These are phyloP conservation scores for Odontocolon sp. DNA, from an alignment of 2,888 invertebrate genomes.

Conservation along the genomic window DNA sequence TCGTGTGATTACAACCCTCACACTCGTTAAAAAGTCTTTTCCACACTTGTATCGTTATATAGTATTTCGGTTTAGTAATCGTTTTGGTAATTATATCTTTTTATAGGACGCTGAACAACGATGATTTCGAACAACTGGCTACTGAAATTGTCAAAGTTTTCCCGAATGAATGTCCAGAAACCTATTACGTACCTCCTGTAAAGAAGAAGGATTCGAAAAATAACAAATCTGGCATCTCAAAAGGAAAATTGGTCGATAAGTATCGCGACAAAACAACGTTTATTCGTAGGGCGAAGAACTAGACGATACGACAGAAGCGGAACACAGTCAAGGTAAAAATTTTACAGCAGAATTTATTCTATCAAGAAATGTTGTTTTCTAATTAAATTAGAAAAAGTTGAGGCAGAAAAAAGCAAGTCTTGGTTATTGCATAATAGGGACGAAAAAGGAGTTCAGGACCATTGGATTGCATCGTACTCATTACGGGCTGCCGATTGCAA, in stretches of 20 bases:
- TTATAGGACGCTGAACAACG: constrained; percentile 25
- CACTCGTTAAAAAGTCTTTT: too few species aligned
- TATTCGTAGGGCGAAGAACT: constrained; percentile 23
- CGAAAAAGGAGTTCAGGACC: constrained; percentile 6
- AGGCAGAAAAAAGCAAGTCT: constrained; percentile 13
- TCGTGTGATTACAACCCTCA: too few species aligned
- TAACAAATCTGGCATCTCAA: constrained; percentile 29
- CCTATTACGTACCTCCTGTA: constrained; percentile 11
- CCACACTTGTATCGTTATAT: too few species aligned
- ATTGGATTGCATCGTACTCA: background rate
- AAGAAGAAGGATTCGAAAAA: constrained; percentile 15
- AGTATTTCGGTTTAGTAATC: too few species aligned
- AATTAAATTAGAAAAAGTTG: too few species aligned
- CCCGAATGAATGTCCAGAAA: constrained; percentile 4
- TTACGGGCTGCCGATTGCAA: background rate
- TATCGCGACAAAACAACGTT: constrained; percentile 30
- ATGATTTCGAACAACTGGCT: constrained; percentile 12
- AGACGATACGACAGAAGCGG: too few species aligned
- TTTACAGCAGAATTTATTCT: too few species aligned
- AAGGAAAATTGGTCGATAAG: constrained; percentile 28
- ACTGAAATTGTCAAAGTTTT: constrained; percentile 18
- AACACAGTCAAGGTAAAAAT: too few species aligned
- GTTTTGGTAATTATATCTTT: background rate
- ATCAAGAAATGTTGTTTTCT: too few species aligned
- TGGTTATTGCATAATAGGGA: constrained; percentile 28